Conservation (phyloP, 2,888 invertebrate species). For the Stramonita haemastoma region DNA sequence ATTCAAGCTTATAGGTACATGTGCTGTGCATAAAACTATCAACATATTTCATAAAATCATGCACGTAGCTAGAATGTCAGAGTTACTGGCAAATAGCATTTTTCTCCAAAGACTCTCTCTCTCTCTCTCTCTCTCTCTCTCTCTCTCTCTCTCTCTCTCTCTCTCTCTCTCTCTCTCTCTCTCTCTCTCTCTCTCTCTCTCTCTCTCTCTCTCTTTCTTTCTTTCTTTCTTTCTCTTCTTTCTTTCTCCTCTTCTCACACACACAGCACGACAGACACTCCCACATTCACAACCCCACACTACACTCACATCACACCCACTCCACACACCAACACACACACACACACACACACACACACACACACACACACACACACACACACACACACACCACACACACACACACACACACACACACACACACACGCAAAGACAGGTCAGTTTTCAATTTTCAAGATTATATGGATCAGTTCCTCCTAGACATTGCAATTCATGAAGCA, state of each 20-base stretch:
- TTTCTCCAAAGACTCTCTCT: neutral
- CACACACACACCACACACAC: neutral
- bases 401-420: neutral
- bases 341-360: neutral
- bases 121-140: neutral
- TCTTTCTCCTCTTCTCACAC: too few species aligned
- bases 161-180: too few species aligned
- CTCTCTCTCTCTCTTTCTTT: too few species aligned
- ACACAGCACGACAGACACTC: too few species aligned
- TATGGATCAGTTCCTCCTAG: neutral
- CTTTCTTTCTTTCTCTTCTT: too few species aligned
- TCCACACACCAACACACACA: too few species aligned
- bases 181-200: neutral
- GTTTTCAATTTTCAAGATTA: neutral
- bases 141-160: neutral
- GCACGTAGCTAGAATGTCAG: too few species aligned
- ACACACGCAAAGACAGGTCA: neutral
- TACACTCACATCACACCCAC: too few species aligned
- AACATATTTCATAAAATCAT: too few species aligned
- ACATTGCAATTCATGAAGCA: neutral
- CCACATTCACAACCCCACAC: too few species aligned
- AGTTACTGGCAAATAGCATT: neutral
- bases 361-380: slow-evolving; percentile 10
- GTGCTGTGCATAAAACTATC: too few species aligned
- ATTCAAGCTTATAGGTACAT: too few species aligned